These are phyloP conservation scores for Myiotriccus ornatus DNA, from an alignment of 2,797 vertebrate genomes.

Conservation along the genomic window DNA sequence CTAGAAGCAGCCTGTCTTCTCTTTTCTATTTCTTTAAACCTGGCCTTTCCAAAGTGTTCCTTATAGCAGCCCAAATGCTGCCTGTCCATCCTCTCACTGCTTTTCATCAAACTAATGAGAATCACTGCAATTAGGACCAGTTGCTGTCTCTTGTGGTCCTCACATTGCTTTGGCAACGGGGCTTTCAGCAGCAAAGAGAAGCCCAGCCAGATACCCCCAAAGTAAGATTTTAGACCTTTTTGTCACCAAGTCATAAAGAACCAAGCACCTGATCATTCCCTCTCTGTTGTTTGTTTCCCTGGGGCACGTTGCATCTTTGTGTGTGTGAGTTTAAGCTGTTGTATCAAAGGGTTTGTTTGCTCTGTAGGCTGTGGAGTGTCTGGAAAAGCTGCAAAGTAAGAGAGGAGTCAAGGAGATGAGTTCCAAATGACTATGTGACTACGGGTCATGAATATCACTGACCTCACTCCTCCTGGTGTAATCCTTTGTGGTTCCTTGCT, in stretches of 20 bases:
- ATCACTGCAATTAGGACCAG: neutral
- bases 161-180: neutral
- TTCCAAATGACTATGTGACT: too few species aligned
- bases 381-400: neutral
- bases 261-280: neutral
- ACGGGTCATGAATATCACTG: neutral
- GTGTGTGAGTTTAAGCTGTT: neutral
- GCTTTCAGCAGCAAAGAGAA: neutral
- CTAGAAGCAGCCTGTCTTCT: neutral
- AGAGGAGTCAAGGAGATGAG: neutral
- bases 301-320: rapidly evolving
- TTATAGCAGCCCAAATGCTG: neutral
- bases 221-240: neutral
- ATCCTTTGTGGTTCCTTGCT: neutral
- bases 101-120: neutral
- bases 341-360: neutral
- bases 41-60: neutral
- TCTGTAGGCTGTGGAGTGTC: neutral
- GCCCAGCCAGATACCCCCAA: rapidly evolving
- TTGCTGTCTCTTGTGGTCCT: neutral
- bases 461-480: neutral
- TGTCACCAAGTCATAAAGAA: neutral
- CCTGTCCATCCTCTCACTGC: neutral
- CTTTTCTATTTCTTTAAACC: neutral
- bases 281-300: neutral